Evolutionary conservation across 2,797 vertebrate species (phyloP).

Genomic region (Labroides dimidiatus): DNA sequence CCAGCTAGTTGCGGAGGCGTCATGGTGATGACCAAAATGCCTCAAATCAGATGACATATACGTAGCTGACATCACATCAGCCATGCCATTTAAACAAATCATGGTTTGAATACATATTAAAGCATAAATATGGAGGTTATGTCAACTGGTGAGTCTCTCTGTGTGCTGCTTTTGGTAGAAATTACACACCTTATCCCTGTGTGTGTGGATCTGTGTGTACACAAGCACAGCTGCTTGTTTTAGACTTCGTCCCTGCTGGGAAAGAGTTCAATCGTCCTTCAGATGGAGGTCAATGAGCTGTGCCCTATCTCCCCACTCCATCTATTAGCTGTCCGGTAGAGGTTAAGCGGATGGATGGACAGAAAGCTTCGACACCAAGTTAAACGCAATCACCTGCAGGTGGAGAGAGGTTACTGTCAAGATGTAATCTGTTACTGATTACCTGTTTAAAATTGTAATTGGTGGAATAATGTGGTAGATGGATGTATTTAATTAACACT

Average conservation of each 20-base stretch:
- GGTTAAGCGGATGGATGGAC: conserved; percentile 54
- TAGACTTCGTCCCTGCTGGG: conserved; percentile 10
- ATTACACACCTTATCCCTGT: too few species aligned
- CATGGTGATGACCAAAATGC: too few species aligned
- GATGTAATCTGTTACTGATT: conserved; percentile 62
- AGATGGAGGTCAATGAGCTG: conserved; percentile 65
- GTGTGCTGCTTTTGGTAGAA: too few species aligned
- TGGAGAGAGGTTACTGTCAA: conserved; percentile 41
- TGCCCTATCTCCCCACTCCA: conserved; percentile 53
- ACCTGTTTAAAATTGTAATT: conserved; percentile 63
- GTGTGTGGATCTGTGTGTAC: background rate
- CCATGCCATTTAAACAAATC: too few species aligned
- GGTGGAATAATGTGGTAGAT: conserved; percentile 39
- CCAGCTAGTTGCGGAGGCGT: too few species aligned
- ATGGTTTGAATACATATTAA: background rate
- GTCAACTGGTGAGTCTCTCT: too few species aligned
- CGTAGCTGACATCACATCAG: too few species aligned
- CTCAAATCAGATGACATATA: too few species aligned
- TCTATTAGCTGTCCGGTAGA: conserved; percentile 71
- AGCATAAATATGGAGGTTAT: background rate
- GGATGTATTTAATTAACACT: conserved; percentile 52
- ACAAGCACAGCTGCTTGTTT: background rate
- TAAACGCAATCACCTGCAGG: conserved; percentile 54
- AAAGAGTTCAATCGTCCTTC: conserved; percentile 59
- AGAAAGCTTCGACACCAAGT: conserved; percentile 53